Percentiles rank a stretch among this genome's conserved stretches.
phyloP scores from a whole-genome alignment of 1,140 invertebrate genomes.

The Lutraria rhynchaena region DNA sequence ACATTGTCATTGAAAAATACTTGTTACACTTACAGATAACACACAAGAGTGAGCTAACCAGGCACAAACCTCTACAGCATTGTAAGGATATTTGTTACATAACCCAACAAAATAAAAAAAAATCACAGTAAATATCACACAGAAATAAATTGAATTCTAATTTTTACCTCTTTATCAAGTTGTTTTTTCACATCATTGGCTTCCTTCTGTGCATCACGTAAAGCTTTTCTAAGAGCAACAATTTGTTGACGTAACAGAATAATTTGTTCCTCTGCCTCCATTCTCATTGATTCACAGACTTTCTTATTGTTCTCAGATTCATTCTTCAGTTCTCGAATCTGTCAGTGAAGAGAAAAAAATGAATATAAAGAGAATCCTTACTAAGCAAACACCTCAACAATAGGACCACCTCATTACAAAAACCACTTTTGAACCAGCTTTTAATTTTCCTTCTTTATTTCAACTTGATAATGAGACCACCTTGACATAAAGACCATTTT shows the following conservation, averaged over 20 bases:
- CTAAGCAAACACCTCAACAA: too few relatives aligned
- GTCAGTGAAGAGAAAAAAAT: too few relatives aligned
- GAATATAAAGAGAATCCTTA: too few relatives aligned
- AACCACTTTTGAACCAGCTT: too few relatives aligned
- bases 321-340: constrained; percentile 73
- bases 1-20: too few relatives aligned
- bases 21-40: too few relatives aligned
- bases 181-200: constrained; percentile 74
- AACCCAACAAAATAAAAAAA: not conserved
- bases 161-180: constrained; percentile 79
- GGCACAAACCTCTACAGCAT: not conserved
- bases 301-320: constrained; percentile 74
- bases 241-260: constrained; percentile 79
- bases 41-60: too few relatives aligned
- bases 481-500: too few relatives aligned
- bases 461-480: too few relatives aligned
- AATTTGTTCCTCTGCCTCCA: constrained; percentile 77
- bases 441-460: too few relatives aligned
- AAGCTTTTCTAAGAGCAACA: constrained; percentile 74
- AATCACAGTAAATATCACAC: too few relatives aligned
- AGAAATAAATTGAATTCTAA: not conserved
- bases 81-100: not conserved
- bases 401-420: too few relatives aligned
- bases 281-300: constrained; percentile 71
- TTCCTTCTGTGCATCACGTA: constrained; percentile 76